Base-by-base conservation (phyloP, 2,888 invertebrate genomes). In the Cerceris rybyensis region DNA sequence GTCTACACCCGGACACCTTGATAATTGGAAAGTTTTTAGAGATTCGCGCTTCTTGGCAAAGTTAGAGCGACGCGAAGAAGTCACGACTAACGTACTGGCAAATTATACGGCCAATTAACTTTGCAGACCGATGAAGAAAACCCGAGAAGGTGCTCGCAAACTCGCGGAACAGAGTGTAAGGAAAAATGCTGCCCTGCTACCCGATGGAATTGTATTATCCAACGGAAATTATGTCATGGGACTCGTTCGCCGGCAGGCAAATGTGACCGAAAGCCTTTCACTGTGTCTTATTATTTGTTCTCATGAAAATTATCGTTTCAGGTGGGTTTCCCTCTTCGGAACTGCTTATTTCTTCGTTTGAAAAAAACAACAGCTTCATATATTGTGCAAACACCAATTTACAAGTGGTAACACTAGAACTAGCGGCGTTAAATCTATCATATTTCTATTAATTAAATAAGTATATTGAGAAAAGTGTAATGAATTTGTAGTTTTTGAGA, bases 81-180 rank as follows among this genome's bases (percentile, higher is more conserved):
- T 61, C 61, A 65, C 70, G 46, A 65, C 59, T 54, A 63, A 66
- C 28, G 59, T 52, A 72, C 54, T 28, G 63, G 70, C 64, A 64
- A 74, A 82, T 81, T 78, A 69, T 70, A 52, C 43, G 70, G 17
- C 46, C 73, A 73, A 82, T 82, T 82, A 74, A 58, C 42, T 14
- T 28, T 13, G 14, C 11, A 42, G 14, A 63, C 54, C 46, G 61
- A 55, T 17, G 52, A 59, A 60, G 46, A 54, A 54, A 39, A 50
- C 42, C 42, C 11, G 17, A 64, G 66, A n/a, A 54, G 60, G 14
- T 43, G 28, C 2, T 14, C 8, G 54, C 41, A 17, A 57, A 52
- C 42, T 42, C 42, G 46, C 16, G 39, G 42, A 42, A 14, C 55
- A 41, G 14, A 57, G 52, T n/a, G n/a, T 16, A 11, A 39, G 39